Percentiles rank a stretch among this genome's conserved stretches.
Conservation (phyloP, 2,113 vertebrate genomes). For the Oryzias curvinotus region DNA sequence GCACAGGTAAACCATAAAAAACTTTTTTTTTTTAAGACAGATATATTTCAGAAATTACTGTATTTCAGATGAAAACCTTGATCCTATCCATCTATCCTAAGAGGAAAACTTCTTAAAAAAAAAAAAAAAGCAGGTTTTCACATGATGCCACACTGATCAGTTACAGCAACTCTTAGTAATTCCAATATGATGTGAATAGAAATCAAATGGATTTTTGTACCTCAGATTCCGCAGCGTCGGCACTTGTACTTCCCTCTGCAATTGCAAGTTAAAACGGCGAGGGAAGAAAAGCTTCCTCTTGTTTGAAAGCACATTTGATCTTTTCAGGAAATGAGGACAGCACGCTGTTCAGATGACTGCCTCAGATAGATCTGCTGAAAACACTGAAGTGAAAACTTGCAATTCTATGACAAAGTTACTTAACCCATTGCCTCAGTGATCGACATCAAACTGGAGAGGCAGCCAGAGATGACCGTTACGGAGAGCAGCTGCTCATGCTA, state of each 20-base stretch:
- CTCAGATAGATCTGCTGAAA: constrained; percentile 1
- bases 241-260: too few species aligned
- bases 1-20: too few species aligned
- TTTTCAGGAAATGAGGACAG: not conserved
- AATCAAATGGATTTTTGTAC: too few species aligned
- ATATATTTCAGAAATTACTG: not conserved
- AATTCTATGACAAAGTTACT: constrained; percentile 58
- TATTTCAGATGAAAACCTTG: too few species aligned
- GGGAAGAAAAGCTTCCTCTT: not conserved
- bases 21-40: too few species aligned
- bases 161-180: too few species aligned
- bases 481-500: constrained; percentile 90
- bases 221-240: too few species aligned
- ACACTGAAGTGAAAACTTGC: constrained; percentile 38
- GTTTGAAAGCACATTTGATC: not conserved
- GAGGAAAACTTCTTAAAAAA: too few species aligned
- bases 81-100: too few species aligned
- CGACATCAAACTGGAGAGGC: constrained; percentile 90
- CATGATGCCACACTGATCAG: too few species aligned
- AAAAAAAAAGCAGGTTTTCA: too few species aligned
- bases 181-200: too few species aligned
- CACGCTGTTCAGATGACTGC: not conserved
- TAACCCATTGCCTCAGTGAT: constrained; percentile 83
- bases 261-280: not conserved
- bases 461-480: constrained; percentile 86